A percentile compares a stretch with the other conserved stretches of the same genome.
Evolutionary conservation across 2,113 vertebrate species (phyloP).

Genomic region (Zeus faber): DNA sequence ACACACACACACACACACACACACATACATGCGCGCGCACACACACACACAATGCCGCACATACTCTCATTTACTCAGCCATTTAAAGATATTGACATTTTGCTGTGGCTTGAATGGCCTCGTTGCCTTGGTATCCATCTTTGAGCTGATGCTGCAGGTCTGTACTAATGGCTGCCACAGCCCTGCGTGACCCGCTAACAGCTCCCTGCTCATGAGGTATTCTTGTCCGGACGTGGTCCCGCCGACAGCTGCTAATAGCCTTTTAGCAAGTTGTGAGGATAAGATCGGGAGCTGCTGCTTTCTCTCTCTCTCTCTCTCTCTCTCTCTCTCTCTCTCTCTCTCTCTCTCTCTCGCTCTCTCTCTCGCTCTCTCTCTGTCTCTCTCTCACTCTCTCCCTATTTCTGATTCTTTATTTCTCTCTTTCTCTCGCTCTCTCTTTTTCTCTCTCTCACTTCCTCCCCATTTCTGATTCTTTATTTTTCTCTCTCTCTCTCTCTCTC

Average conservation of each 20-base stretch:
- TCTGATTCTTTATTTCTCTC: no score
- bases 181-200: constrained; percentile 43
- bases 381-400: background rate
- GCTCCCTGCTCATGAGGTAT: constrained; percentile 38
- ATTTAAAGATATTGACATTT: constrained; percentile 46
- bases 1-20: background rate
- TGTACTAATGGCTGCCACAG: constrained; percentile 50
- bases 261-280: background rate
- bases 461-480: background rate
- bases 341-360: background rate
- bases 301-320: constrained; percentile 21
- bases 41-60: background rate
- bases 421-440: no score
- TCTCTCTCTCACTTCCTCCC: background rate
- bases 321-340: constrained; percentile 9
- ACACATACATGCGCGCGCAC: background rate
- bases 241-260: constrained; percentile 52
- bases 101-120: constrained; percentile 13
- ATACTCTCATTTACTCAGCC: constrained; percentile 11
- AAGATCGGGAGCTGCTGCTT: background rate
- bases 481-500: constrained; percentile 1
- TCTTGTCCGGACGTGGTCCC: constrained; percentile 38
- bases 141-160: constrained; percentile 15
- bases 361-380: background rate
- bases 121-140: background rate